Conservation (phyloP, 1,140 invertebrate species). For the Drosophila santomea region DNA sequence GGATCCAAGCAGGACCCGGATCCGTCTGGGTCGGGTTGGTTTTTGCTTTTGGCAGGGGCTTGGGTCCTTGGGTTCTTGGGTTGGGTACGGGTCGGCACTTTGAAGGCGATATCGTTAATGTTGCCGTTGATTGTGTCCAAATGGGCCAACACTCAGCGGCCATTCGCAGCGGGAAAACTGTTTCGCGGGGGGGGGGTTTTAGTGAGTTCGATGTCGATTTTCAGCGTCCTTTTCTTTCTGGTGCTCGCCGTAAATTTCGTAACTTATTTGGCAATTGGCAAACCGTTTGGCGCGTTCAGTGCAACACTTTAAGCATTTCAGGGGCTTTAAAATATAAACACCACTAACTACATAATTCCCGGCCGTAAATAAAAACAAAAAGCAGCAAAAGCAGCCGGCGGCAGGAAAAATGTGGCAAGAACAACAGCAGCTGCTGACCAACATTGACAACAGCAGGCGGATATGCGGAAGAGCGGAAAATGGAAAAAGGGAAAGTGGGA, state of each 20-base stretch:
- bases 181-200: constrained; percentile 21
- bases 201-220: constrained; percentile 33
- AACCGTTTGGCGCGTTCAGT: constrained; percentile 49
- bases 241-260: constrained; percentile 64
- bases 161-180: constrained; percentile 46
- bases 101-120: constrained; percentile 82
- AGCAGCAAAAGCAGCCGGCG: constrained; percentile 13
- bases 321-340: constrained; percentile 64
- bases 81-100: constrained; percentile 57
- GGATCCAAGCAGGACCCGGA: neutral
- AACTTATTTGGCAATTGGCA: constrained; percentile 80
- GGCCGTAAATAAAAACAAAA: constrained; percentile 66
- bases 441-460: constrained; percentile 62
- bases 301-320: constrained; percentile 51
- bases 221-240: neutral
- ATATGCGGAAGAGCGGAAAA: constrained; percentile 7
- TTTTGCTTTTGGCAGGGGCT: constrained; percentile 21
- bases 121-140: constrained; percentile 78
- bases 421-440: constrained; percentile 50
- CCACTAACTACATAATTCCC: constrained; percentile 74
- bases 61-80: constrained; percentile 11
- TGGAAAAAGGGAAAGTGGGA: neutral
- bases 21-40: constrained; percentile 24
- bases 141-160: constrained; percentile 54
- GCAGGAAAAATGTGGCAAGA: constrained; percentile 31